Conservation (phyloP, 2,113 vertebrate species). For the Eurystomus gularis region DNA sequence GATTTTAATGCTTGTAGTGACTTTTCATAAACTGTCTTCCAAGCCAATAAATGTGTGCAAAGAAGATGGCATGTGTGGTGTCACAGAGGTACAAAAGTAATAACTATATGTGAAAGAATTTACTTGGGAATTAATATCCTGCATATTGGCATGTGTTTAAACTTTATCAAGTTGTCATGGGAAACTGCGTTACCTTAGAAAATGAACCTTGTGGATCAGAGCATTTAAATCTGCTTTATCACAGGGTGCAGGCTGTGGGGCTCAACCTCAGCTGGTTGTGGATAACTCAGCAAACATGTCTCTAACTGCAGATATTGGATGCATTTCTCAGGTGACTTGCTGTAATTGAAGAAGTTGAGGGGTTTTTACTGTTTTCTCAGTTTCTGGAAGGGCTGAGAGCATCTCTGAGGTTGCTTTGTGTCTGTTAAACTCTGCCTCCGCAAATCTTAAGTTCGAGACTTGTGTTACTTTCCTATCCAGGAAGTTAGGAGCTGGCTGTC, state of each 20-base stretch:
- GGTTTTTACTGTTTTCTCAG: neutral
- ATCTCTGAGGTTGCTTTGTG: neutral
- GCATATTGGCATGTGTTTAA: neutral
- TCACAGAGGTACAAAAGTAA: neutral
- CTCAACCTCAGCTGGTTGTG: neutral
- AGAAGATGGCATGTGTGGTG: neutral
- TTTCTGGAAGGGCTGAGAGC: neutral
- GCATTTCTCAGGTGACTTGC: neutral
- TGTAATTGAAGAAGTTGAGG: neutral
- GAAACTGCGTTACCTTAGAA: neutral
- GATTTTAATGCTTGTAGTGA: neutral
- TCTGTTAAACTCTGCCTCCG: neutral
- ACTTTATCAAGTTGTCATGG: neutral
- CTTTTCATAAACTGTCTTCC: neutral
- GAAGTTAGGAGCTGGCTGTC: neutral
- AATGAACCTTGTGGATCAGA: neutral
- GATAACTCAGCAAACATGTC: neutral
- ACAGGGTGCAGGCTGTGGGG: neutral
- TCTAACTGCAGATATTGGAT: neutral
- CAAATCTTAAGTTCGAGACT: fast-evolving
- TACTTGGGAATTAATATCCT: neutral
- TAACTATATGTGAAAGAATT: neutral
- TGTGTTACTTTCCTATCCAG: neutral
- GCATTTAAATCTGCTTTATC: neutral
- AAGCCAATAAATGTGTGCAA: neutral